A percentile compares a stretch with the other conserved stretches of the same genome.
Evolutionary conservation across 2,888 invertebrate species (phyloP).

Genomic region (Antheraea assamensis): DNA sequence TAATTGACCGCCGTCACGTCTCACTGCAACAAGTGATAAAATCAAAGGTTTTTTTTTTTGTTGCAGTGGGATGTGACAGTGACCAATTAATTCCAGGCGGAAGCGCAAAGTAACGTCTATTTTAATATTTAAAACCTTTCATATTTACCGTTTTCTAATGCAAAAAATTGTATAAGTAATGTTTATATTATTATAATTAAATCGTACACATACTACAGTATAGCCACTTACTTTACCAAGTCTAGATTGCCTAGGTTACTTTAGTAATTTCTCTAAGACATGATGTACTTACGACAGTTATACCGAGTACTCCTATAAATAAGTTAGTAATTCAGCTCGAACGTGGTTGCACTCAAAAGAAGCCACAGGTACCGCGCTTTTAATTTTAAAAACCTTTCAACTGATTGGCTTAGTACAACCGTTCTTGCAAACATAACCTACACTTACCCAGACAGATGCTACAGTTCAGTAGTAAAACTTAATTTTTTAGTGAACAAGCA

Average conservation of each 20-base stretch:
- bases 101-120: too few species aligned
- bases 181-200: not conserved
- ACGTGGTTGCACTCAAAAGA: conserved; percentile 45
- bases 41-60: too few species aligned
- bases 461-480: conserved; percentile 41
- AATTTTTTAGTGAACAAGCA: not conserved
- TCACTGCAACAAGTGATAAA: too few species aligned
- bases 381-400: conserved; percentile 66
- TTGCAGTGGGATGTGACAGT: too few species aligned
- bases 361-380: conserved; percentile 58
- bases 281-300: conserved; percentile 40
- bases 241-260: not conserved
- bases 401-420: conserved; percentile 54
- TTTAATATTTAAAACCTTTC: too few species aligned
- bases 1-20: too few species aligned
- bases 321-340: conserved; percentile 49
- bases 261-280: conserved; percentile 47
- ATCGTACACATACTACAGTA: not conserved
- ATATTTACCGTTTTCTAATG: too few species aligned
- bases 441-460: conserved; percentile 44
- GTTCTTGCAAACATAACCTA: conserved; percentile 45
- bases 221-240: not conserved
- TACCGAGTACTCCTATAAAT: conserved; percentile 55
- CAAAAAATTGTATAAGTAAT: too few species aligned
- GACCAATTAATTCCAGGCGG: too few species aligned